A percentile compares a stretch with the other conserved stretches of the same genome.
phyloP scores from a whole-genome alignment of 2,888 invertebrate genomes.

The Cordilura impudica region DNA sequence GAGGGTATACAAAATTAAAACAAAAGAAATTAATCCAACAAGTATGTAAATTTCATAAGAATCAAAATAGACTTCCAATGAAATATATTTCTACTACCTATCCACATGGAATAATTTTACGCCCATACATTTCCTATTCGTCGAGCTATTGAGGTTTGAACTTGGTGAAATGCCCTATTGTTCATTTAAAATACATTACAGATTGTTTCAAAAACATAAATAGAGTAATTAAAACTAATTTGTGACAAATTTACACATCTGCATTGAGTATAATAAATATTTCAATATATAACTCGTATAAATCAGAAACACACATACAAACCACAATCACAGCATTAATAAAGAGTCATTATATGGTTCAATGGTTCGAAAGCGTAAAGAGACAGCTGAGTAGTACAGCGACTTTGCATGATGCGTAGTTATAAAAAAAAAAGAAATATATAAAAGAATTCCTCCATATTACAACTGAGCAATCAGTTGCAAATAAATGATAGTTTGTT shows the following conservation, averaged over 20 bases:
- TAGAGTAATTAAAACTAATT: constrained; percentile 58
- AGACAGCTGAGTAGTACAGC: neutral
- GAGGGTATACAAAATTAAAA: too few species aligned
- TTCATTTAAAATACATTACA: neutral
- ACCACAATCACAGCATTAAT: constrained; percentile 16
- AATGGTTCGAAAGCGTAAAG: constrained; percentile 21
- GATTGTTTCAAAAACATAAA: constrained; percentile 18
- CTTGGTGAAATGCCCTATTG: too few species aligned
- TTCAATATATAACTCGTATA: neutral
- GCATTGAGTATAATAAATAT: constrained; percentile 48
- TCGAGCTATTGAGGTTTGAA: too few species aligned
- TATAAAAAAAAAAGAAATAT: constrained; percentile 31
- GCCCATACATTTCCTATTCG: too few species aligned
- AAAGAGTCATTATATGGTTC: constrained; percentile 28
- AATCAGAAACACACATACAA: constrained; percentile 22
- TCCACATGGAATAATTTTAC: too few species aligned
- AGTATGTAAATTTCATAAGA: too few species aligned
- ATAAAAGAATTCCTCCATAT: constrained; percentile 50
- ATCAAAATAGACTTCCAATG: too few species aligned
- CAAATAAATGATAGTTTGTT: constrained; percentile 25
- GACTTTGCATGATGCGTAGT: too few species aligned
- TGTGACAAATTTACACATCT: constrained; percentile 60
- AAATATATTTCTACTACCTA: too few species aligned
- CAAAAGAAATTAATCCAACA: too few species aligned
- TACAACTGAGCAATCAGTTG: constrained; percentile 43